Evolutionary conservation across 2,797 vertebrate species (phyloP).

Genomic region (Tinamus major): DNA sequence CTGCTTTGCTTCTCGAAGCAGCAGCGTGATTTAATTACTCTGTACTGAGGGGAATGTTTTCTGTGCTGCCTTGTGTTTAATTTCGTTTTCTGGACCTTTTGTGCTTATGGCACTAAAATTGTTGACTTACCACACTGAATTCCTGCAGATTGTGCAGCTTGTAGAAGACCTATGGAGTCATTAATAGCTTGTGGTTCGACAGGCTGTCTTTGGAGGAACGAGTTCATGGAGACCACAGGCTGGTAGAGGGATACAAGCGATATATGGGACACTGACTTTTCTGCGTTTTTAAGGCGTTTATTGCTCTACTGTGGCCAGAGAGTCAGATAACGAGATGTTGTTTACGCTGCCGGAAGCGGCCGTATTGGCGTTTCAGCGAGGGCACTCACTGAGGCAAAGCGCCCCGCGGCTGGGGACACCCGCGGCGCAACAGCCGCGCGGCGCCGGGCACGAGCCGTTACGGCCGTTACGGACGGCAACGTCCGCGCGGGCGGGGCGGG

Average conservation of each 20-base stretch:
- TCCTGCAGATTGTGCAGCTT: neutral
- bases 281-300: neutral
- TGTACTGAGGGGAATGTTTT: neutral
- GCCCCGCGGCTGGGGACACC: too few relatives aligned
- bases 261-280: neutral
- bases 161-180: neutral
- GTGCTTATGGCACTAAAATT: neutral
- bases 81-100: neutral
- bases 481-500: neutral
- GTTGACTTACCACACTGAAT: too few relatives aligned
- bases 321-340: neutral
- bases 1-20: accelerated
- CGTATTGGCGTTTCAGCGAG: neutral
- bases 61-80: neutral
- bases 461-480: too few relatives aligned
- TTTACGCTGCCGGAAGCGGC: neutral
- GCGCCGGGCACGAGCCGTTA: too few relatives aligned
- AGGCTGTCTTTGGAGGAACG: neutral
- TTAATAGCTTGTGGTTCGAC: neutral
- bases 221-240: accelerated
- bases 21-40: neutral
- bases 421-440: too few relatives aligned
- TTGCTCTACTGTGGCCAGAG: neutral
- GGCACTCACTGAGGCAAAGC: neutral
- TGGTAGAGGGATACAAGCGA: neutral